phyloP scores from a whole-genome alignment of 2,888 invertebrate genomes.

The Stegophylla sp. region DNA sequence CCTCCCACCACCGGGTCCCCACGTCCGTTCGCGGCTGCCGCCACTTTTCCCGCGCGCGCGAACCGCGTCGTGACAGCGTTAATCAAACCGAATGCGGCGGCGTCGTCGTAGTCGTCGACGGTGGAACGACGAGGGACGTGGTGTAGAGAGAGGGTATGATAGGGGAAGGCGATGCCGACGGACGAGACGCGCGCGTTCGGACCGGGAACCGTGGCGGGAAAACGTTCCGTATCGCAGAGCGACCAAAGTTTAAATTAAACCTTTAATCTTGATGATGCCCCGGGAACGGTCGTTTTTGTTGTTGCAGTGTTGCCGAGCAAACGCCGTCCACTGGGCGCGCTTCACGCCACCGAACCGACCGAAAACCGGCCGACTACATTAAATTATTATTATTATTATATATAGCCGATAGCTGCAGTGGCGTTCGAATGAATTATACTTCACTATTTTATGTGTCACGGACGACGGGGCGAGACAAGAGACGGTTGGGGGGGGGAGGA shows the following conservation, averaged over 20 bases:
- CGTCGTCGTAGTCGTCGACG: neutral
- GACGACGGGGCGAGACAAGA: constrained; percentile 11
- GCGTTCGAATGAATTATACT: constrained; percentile 30
- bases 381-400: no score
- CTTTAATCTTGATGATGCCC: constrained; percentile 46
- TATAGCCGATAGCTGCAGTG: neutral
- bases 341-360: no score
- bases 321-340: neutral
- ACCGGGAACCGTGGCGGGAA: neutral
- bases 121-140: neutral
- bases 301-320: neutral
- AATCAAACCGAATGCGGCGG: constrained; percentile 17
- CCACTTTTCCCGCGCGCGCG: no score
- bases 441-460: constrained; percentile 12
- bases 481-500: constrained; percentile 6
- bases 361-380: no score
- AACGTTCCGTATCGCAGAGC: constrained; percentile 18
- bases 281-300: constrained; percentile 53
- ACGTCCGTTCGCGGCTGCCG: no score
- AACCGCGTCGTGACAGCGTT: constrained; percentile 27
- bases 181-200: no score
- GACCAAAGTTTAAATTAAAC: constrained; percentile 56
- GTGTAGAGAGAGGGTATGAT: no score
- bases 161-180: neutral
- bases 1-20: no score